Evolutionary conservation across 2,113 vertebrate genomes (phyloP).

Genomic region (Amphiprion ocellaris): DNA sequence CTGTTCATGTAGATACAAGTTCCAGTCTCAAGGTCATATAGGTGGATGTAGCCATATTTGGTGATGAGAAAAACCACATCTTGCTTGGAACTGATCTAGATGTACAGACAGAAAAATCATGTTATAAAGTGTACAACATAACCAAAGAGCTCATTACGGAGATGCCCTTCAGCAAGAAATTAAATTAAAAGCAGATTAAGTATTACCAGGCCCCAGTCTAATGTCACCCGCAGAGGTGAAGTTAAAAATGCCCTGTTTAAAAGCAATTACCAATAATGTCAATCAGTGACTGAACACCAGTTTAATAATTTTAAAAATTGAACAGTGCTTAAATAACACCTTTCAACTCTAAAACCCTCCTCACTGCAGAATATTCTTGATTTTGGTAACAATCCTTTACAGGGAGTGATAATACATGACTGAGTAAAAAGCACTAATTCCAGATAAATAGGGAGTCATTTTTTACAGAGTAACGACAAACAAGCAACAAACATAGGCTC

Average conservation of each 20-base stretch:
- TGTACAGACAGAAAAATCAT: constrained; percentile 14
- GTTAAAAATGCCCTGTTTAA: background rate
- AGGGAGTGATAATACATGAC: too few relatives aligned
- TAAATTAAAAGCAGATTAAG: constrained; percentile 7
- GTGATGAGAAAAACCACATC: constrained; percentile 99
- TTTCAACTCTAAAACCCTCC: background rate
- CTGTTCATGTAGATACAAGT: constrained; percentile 99
- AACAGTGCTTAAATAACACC: too few relatives aligned
- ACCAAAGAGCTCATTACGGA: background rate
- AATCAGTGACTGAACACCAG: too few relatives aligned
- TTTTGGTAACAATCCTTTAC: too few relatives aligned
- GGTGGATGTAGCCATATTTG: constrained; percentile 98
- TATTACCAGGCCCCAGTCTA: background rate
- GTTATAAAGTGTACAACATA: background rate
- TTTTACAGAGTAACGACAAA: background rate
- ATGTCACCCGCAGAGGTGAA: background rate
- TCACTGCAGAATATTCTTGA: too few relatives aligned
- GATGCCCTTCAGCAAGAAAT: background rate
- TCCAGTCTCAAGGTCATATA: constrained; percentile 98
- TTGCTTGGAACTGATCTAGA: constrained; percentile 97
- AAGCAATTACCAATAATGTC: background rate
- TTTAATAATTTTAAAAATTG: too few relatives aligned
- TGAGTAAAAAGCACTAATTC: too few relatives aligned
- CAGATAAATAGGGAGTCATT: background rate
- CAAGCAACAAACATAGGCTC: background rate